Evolutionary conservation across 2,888 invertebrate species (phyloP), one percentile per base, ranked within the genome.

Genomic region (Mesochorus sp.): DNA sequence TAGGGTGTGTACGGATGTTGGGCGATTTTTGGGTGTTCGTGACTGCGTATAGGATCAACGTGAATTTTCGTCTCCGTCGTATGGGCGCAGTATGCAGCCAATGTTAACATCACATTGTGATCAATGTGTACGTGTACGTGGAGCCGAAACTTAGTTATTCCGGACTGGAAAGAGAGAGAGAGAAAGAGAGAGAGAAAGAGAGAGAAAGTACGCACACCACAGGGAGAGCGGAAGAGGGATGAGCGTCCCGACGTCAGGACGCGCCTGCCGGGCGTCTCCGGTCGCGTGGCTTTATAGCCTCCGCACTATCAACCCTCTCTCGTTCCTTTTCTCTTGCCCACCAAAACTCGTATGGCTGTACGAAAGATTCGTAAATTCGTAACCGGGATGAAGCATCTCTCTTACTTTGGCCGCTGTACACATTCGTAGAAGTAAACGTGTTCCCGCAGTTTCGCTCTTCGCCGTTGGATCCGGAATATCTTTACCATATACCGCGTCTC

Each of bases 211-310:
- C 34, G 53, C 10, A 57, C 34, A 72, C 81, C 80, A 80, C 79
- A 79, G 87, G 88, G 88, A 88, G 12, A 26, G 26, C 49, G 59
- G n/a, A n/a, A 89, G 85, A 85, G 76, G 85, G 62, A 62, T 49
- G 82, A 86, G 86, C 84, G 88, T 86, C 85, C 84, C 85, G 89
- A 87, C 87, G 85, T 80, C 82, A 83, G 82, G 88, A 87, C 88
- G 88, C 87, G 89, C 85, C 90, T 86, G 87, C 85, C 85, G 83
- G 87, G 82, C 87, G 87, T 89, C 88, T 90, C 90, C 90, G 90
- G 90, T 90, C 90, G 87, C 89, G 90, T 90, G 90, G 85, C 89
- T 88, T 87, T 88, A 88, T 85, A 81, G 85, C 84, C 83, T 77
- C 83, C 84, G 44, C 47, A 8, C 6, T 49, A 44, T 37, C 17